These are phyloP conservation scores for Torymus aiolomorphi DNA, from an alignment of 2,888 invertebrate genomes.

Conservation along the genomic window DNA sequence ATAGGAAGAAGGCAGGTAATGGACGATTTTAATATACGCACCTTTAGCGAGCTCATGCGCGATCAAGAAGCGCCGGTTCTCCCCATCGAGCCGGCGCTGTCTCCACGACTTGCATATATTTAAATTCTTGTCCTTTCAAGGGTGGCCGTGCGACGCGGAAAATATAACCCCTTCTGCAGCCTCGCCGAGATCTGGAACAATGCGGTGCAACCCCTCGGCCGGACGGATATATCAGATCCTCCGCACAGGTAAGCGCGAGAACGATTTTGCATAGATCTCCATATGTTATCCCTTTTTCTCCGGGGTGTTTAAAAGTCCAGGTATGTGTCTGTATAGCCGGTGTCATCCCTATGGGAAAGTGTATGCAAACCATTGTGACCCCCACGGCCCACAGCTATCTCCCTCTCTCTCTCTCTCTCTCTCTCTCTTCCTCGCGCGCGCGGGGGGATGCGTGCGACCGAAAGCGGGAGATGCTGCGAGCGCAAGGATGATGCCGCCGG, in stretches of 20 bases:
- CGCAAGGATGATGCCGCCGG: slow-evolving; percentile 44
- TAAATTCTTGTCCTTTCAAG: slow-evolving; percentile 67
- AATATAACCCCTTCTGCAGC: slow-evolving; percentile 67
- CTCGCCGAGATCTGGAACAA: slow-evolving; percentile 71
- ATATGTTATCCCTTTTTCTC: slow-evolving; percentile 71
- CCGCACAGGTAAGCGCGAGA: slow-evolving; percentile 68
- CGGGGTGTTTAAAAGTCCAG: slow-evolving; percentile 73
- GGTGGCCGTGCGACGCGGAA: slow-evolving; percentile 63
- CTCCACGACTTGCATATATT: slow-evolving; percentile 73
- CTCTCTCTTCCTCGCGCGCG: not conserved
- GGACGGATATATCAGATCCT: slow-evolving; percentile 67
- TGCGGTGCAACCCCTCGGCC: slow-evolving; percentile 59
- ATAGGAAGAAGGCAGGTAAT: slow-evolving; percentile 75
- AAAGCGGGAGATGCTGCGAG: slow-evolving; percentile 19
- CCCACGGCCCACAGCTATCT: slow-evolving; percentile 63
- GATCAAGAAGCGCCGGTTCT: slow-evolving; percentile 52
- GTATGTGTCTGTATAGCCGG: slow-evolving; percentile 68
- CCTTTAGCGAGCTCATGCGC: slow-evolving; percentile 56
- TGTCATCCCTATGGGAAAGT: slow-evolving; percentile 76
- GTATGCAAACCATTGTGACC: slow-evolving; percentile 75
- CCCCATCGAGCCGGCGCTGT: slow-evolving; percentile 21
- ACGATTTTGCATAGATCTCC: slow-evolving; percentile 75
- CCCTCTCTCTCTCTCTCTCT: not conserved
- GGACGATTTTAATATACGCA: slow-evolving; percentile 73
- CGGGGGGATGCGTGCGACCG: slow-evolving; percentile 35